Percentiles rank a stretch among this genome's conserved stretches.
Evolutionary conservation across 2,888 invertebrate species (phyloP).

Genomic region (Clusia tigrina): DNA sequence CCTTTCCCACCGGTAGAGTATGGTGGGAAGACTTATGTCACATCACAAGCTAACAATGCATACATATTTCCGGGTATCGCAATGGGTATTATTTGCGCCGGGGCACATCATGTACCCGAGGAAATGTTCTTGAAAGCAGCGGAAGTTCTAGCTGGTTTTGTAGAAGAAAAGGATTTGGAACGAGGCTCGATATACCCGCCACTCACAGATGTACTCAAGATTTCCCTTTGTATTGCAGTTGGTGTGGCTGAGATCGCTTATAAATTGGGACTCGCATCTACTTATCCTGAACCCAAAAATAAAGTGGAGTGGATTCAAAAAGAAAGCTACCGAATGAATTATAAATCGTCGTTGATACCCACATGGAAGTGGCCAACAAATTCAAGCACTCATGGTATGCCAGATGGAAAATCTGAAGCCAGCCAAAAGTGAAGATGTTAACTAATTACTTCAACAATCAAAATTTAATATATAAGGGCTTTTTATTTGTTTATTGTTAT

Average conservation of each 20-base stretch:
- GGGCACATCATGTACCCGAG: conserved; percentile 92
- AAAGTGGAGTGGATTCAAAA: conserved; percentile 75
- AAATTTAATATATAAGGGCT: no score
- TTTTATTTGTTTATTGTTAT: no score
- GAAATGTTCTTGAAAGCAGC: conserved; percentile 94
- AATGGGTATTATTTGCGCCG: conserved; percentile 90
- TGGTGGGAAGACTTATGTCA: conserved; percentile 81
- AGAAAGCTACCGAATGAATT: no score
- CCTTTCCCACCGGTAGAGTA: conserved; percentile 88
- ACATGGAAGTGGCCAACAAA: no score
- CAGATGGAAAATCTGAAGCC: no score
- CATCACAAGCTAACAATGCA: conserved; percentile 98
- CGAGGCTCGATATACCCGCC: conserved; percentile 94
- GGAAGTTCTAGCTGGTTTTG: conserved; percentile 83
- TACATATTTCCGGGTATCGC: conserved; percentile 98
- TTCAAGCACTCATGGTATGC: no score
- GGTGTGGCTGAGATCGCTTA: conserved; percentile 90
- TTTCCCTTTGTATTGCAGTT: conserved; percentile 89
- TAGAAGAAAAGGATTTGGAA: conserved; percentile 81
- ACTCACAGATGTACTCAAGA: conserved; percentile 80
- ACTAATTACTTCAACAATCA: no score
- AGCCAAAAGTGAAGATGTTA: no score
- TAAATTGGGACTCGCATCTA: conserved; percentile 79
- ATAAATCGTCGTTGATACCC: no score
- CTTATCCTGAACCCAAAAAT: conserved; percentile 85